Percentiles rank a stretch among this genome's conserved stretches.
Evolutionary conservation across 1,140 invertebrate genomes (phyloP).

Genomic region (Lucilia sericata): DNA sequence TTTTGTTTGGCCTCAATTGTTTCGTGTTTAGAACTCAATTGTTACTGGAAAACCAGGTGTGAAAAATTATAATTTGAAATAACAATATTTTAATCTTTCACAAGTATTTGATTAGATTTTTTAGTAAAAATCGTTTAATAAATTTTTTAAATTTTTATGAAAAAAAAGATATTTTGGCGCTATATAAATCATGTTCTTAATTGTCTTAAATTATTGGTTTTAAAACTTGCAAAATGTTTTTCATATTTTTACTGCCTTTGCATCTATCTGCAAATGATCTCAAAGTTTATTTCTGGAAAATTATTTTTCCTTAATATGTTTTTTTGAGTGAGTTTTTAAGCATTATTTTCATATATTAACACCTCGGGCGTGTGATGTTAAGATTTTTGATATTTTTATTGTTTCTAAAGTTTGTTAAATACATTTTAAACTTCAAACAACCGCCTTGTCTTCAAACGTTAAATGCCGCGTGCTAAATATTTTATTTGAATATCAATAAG

Average conservation of each 20-base stretch:
- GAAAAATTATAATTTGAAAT: neutral
- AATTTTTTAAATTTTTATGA: neutral
- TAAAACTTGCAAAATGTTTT: conserved; percentile 25
- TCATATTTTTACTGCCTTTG: neutral
- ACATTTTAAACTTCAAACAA: neutral
- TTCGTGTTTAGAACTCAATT: conserved; percentile 1
- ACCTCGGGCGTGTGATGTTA: conserved; percentile 46
- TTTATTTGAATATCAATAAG: conserved; percentile 46
- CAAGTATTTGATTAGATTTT: no score
- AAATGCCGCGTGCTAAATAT: conserved; percentile 37
- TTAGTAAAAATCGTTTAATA: neutral
- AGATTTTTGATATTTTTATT: conserved; percentile 19
- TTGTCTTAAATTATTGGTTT: conserved; percentile 30
- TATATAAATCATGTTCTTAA: neutral
- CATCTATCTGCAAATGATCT: conserved; percentile 31
- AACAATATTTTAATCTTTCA: neutral
- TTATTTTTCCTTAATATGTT: conserved; percentile 32
- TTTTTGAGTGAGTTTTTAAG: neutral
- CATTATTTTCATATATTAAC: conserved; percentile 41
- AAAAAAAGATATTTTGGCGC: neutral
- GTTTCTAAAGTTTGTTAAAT: neutral
- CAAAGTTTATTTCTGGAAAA: neutral
- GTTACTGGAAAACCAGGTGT: neutral
- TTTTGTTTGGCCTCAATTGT: neutral
- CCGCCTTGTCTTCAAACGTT: conserved; percentile 24